Evolutionary conservation across 2,113 vertebrate genomes (phyloP).

Genomic region (human): DNA sequence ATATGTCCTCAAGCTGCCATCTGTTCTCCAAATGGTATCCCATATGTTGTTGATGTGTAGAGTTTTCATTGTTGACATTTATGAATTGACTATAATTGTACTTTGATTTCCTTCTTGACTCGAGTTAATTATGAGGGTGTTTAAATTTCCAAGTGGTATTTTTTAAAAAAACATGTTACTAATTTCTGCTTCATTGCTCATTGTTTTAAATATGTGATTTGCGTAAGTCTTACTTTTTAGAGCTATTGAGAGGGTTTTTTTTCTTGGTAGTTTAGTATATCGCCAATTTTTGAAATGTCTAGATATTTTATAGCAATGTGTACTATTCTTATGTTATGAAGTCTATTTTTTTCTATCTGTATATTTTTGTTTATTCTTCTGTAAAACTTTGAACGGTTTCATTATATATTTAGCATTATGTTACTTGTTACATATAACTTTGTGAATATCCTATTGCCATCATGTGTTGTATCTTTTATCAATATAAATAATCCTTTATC

Average conservation of each 20-base stretch:
- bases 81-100: slow-evolving; percentile 77
- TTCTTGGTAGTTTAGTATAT: neutral
- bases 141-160: slow-evolving; percentile 68
- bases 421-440: neutral
- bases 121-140: slow-evolving; percentile 72
- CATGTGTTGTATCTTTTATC: neutral
- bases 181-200: slow-evolving; percentile 54
- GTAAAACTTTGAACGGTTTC: neutral
- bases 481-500: slow-evolving; percentile 13
- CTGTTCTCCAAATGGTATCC: slow-evolving; percentile 63
- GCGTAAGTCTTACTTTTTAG: slow-evolving; percentile 24
- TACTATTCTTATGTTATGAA: neutral
- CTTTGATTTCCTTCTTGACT: slow-evolving; percentile 74
- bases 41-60: slow-evolving; percentile 76
- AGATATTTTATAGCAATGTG: neutral
- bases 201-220: slow-evolving; percentile 59
- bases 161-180: slow-evolving; percentile 41
- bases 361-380: neutral
- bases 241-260: neutral
- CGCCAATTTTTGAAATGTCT: slow-evolving; percentile 21
- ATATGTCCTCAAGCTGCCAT: slow-evolving; percentile 66
- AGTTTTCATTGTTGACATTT: slow-evolving; percentile 76
- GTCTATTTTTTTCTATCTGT: neutral
- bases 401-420: neutral
- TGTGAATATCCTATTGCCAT: neutral